A percentile compares a stretch with the other conserved stretches of the same genome.
Conservation (phyloP, 1,140 invertebrate species). For the Formica selysi region DNA sequence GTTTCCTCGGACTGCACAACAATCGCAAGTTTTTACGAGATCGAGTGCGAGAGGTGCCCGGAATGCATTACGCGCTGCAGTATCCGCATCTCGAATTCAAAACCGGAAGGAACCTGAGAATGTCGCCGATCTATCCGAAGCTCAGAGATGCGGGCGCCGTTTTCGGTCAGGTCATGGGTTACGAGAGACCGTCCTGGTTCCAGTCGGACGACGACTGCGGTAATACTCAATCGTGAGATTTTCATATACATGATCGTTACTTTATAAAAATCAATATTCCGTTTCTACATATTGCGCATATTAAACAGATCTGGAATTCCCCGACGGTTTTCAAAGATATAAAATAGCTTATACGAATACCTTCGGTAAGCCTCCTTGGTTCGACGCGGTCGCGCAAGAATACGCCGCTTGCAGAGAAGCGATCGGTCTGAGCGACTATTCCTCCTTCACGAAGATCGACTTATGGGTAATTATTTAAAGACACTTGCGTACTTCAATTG, state of each 20-base stretch:
- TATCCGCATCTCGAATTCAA: constrained; percentile 95
- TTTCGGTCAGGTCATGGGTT: constrained; percentile 99
- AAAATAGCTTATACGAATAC: constrained; percentile 92
- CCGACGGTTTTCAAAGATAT: constrained; percentile 84
- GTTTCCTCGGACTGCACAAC: constrained; percentile 98
- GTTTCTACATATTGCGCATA: background rate
- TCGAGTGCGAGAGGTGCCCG: constrained; percentile 97
- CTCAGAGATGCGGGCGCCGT: constrained; percentile 97
- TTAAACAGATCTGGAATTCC: constrained; percentile 74
- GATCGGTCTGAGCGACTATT: constrained; percentile 98
- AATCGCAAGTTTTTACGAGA: constrained; percentile 97
- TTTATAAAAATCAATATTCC: background rate
- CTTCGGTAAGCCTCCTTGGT: constrained; percentile 97
- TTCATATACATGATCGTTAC: background rate
- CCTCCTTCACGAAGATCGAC: constrained; percentile 99
- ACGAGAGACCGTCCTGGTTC: constrained; percentile 98
- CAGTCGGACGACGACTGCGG: constrained; percentile 88
- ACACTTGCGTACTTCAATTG: background rate
- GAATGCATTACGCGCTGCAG: constrained; percentile 93
- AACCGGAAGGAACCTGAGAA: constrained; percentile 96
- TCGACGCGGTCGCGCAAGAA: constrained; percentile 94
- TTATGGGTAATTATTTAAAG: constrained; percentile 90
- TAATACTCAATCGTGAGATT: constrained; percentile 70
- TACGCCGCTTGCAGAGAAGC: constrained; percentile 97
- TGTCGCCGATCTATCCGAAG: constrained; percentile 98